Conservation (phyloP, 2,888 invertebrate species). For the Zygaena filipendulae region DNA sequence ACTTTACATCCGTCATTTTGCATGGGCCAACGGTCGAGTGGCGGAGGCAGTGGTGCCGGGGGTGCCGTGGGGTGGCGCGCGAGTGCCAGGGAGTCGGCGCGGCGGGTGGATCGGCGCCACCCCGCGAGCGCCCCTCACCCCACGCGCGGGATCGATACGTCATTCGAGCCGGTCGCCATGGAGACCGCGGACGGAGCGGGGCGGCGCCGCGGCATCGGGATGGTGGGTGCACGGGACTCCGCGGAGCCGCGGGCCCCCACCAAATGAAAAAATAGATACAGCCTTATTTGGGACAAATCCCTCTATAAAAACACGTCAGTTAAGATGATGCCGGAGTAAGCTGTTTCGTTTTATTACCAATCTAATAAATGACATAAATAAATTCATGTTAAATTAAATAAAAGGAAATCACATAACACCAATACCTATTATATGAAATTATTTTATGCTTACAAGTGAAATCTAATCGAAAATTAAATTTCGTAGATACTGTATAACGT, state of each 20-base stretch:
- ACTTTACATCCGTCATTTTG: slow-evolving; percentile 70
- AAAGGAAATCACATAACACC: no score
- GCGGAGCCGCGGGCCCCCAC: slow-evolving; percentile 36
- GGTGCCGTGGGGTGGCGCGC: slow-evolving; percentile 43
- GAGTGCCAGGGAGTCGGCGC: slow-evolving; percentile 47
- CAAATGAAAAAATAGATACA: slow-evolving; percentile 56
- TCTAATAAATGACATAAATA: slow-evolving; percentile 9
- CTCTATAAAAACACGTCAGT: slow-evolving; percentile 41
- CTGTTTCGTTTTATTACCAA: slow-evolving; percentile 15
- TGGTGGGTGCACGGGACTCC: slow-evolving; percentile 53
- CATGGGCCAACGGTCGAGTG: slow-evolving; percentile 67
- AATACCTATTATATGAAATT: no score
- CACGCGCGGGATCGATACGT: slow-evolving; percentile 67
- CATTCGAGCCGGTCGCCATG: slow-evolving; percentile 69
- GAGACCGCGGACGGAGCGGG: slow-evolving; percentile 67
- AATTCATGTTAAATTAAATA: no score
- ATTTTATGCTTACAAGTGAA: no score
- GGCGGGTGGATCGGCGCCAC: slow-evolving; percentile 62
- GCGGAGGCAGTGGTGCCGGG: no score
- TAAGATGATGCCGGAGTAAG: slow-evolving; percentile 23
- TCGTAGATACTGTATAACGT: no score
- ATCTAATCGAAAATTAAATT: no score
- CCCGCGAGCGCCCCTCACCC: slow-evolving; percentile 42
- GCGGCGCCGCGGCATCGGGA: slow-evolving; percentile 58
- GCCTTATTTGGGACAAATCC: slow-evolving; percentile 50